phyloP scores from a whole-genome alignment of 2,888 invertebrate species.

The Hypomecis punctinalis region DNA sequence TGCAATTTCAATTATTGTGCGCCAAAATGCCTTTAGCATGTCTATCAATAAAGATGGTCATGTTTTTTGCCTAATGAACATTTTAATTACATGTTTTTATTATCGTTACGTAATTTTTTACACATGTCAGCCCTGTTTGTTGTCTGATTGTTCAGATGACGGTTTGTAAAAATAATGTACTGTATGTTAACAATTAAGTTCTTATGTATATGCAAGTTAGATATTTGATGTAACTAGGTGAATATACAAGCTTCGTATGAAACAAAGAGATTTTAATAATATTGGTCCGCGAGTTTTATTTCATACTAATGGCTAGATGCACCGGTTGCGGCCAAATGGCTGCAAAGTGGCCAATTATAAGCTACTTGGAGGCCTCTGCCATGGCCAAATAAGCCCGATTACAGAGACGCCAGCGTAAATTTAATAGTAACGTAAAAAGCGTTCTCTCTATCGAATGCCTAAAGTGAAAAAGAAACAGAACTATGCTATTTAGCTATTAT shows the following conservation, averaged over 20 bases:
- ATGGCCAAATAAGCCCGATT: no score
- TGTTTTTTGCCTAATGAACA: conserved; percentile 39
- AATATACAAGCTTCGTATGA: conserved; percentile 83
- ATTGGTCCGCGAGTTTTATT: conserved; percentile 72
- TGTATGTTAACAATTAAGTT: conserved; percentile 47
- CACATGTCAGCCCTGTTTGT: conserved; percentile 20
- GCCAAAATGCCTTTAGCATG: conserved; percentile 45
- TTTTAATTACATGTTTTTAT: conserved; percentile 27
- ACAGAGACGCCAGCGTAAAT: no score
- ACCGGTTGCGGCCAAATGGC: no score
- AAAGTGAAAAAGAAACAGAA: no score
- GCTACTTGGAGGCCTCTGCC: no score
- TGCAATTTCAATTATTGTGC: conserved; percentile 19
- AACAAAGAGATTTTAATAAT: conserved; percentile 81
- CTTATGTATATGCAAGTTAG: conserved; percentile 72
- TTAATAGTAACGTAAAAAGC: no score
- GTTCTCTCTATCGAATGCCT: no score
- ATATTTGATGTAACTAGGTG: conserved; percentile 79
- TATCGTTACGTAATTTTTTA: conserved; percentile 25
- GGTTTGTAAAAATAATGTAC: conserved; percentile 37
- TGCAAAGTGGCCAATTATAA: no score
- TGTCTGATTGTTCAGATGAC: conserved; percentile 34
- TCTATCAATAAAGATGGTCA: conserved; percentile 30
- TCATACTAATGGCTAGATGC: no score
- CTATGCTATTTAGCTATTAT: no score